Percentiles rank a stretch among this genome's conserved stretches.
Conservation (phyloP, 2,797 vertebrate genomes). For the Sandelia bainsii region DNA sequence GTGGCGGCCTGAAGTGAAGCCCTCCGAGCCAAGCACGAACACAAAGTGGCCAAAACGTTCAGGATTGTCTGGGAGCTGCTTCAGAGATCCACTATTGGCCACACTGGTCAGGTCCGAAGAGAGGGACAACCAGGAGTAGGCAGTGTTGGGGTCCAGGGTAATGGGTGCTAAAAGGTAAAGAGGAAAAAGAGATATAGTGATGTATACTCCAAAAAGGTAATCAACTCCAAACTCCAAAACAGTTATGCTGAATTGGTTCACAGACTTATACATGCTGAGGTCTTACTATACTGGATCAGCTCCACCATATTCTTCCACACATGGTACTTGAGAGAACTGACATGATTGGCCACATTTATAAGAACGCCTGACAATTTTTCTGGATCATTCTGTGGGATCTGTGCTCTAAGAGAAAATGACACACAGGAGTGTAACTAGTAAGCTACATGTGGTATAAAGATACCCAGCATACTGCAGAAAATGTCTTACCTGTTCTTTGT, state of each 20-base stretch:
- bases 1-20: constrained; percentile 82
- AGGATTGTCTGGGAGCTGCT: constrained; percentile 79
- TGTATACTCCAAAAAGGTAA: neutral
- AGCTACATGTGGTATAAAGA: neutral
- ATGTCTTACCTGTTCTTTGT: constrained; percentile 80
- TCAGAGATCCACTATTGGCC: constrained; percentile 76
- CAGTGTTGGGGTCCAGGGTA: constrained; percentile 85
- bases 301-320: constrained; percentile 86
- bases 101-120: constrained; percentile 78
- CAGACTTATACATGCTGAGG: neutral
- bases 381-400: constrained; percentile 74
- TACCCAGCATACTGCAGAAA: neutral
- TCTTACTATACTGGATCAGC: constrained; percentile 84
- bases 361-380: constrained; percentile 74
- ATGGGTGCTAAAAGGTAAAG: constrained; percentile 78
- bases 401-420: constrained; percentile 62
- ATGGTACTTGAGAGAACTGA: constrained; percentile 84
- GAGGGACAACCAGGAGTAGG: constrained; percentile 84
- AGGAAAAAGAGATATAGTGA: neutral
- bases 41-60: constrained; percentile 87
- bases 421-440: neutral
- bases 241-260: neutral
- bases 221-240: neutral
- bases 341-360: constrained; percentile 80
- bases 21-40: constrained; percentile 83